Evolutionary conservation across 64 coral and sea anemone species (phyloP), one percentile per base, ranked within the genome.

Genomic region (Stichodactyla helianthus): DNA sequence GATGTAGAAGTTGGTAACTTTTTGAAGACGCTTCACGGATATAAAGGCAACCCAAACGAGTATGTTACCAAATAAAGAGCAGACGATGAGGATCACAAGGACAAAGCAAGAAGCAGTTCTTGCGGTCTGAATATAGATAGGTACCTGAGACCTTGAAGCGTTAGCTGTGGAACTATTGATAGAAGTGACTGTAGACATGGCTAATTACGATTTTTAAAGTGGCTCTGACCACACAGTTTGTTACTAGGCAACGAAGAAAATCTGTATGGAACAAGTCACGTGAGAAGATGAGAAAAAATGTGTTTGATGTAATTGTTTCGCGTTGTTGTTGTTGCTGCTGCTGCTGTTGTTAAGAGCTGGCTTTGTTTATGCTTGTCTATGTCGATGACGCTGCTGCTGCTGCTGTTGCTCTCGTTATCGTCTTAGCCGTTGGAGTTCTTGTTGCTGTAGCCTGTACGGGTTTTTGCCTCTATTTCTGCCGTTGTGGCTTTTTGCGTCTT

Each of bases 1-100:
- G n/a, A 92, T 88, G 20, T 88, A 92, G 64, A 57, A 86, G 20
- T 86, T 92, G 18, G 91, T 92, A 28, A 82, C 87, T 82, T 86
- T 82, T 62, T 86, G 81, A 16, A 92, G 80, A 6, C 87, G 85
- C 64, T 87, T 92, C 0, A 71, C 58, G 25, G 84, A 88, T 58
- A 83, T 26, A 52, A 86, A 92, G 10, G 91, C 91, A 0, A 92
- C 44, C 51, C 91, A 92, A 18, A 92, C 86, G 23, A 92, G 51
- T 1, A 70, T 27, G 70, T 92, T 92, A 53, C 91, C 91, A 59
- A 92, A 88, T 77, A 92, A 83, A 54, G 91, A 50, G 54, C 59
- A 35, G 10, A 60, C 63, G 28, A 88, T 53, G 20, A 92, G 87
- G 10, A 92, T 71, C 12, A 88, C 25, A 1, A 88, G 79, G 2